A percentile compares a stretch with the other conserved stretches of the same genome.
Conservation (phyloP, 2,888 invertebrate species). For the Caenorhabditis auriculariae region DNA sequence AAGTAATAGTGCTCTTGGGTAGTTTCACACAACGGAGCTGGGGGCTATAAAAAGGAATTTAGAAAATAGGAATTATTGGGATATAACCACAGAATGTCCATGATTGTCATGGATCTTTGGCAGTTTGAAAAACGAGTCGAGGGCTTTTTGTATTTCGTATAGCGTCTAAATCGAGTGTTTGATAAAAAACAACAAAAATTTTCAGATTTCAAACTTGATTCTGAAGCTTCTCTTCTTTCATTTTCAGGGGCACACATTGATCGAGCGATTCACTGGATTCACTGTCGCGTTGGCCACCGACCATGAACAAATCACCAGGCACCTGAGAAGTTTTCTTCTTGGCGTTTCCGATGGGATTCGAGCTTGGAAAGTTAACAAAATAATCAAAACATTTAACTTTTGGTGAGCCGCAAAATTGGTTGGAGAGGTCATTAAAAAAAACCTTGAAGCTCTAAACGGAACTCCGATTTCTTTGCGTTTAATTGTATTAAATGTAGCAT, state of each 20-base stretch:
- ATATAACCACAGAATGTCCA: neutral
- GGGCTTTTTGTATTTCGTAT: constrained; percentile 6
- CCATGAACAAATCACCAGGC: constrained; percentile 10
- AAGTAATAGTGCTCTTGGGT: constrained; percentile 16
- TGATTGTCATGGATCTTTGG: constrained; percentile 5
- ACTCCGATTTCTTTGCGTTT: too few relatives aligned
- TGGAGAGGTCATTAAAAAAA: too few relatives aligned
- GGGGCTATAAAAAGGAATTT: neutral
- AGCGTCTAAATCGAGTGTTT: neutral
- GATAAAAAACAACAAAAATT: neutral
- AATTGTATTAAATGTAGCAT: too few relatives aligned
- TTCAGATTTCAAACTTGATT: neutral
- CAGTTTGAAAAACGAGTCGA: constrained; percentile 5
- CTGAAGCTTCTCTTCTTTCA: neutral
- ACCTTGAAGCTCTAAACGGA: too few relatives aligned
- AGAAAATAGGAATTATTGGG: neutral
- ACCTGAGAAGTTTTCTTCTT: too few relatives aligned
- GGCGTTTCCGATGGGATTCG: too few relatives aligned
- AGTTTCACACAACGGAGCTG: constrained; percentile 4
- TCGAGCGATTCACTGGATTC: constrained; percentile 10
- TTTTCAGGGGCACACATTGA: too few relatives aligned
- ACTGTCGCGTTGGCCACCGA: constrained; percentile 23
- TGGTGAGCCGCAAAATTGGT: too few relatives aligned
- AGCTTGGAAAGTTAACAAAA: too few relatives aligned
- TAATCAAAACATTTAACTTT: neutral